Percentiles rank a stretch among this genome's conserved stretches.
These are phyloP conservation scores for Sphecodes monilicornis DNA, from an alignment of 2,888 invertebrate species.

Conservation along the genomic window DNA sequence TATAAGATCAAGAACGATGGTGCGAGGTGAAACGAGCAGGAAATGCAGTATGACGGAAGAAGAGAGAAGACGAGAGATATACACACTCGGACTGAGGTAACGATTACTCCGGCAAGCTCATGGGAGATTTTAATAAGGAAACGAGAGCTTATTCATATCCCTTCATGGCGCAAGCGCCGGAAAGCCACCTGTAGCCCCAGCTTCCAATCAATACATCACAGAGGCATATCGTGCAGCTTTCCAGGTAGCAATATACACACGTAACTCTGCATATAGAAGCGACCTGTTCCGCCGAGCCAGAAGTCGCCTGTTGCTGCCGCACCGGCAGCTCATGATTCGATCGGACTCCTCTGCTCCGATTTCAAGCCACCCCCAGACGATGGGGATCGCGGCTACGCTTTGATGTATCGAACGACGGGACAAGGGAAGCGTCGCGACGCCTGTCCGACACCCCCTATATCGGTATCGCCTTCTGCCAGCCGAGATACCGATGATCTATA, in stretches of 20 bases:
- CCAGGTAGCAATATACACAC: slow-evolving; percentile 62
- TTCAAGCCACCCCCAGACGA: not conserved
- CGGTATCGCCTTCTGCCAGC: slow-evolving; percentile 1
- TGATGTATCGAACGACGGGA: slow-evolving; percentile 6
- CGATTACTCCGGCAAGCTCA: slow-evolving; percentile 69
- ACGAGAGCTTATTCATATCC: slow-evolving; percentile 80
- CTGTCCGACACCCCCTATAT: not conserved
- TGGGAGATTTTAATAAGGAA: slow-evolving; percentile 79
- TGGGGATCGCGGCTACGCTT: not conserved
- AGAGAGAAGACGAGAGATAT: not conserved
- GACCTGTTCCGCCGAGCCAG: slow-evolving; percentile 48
- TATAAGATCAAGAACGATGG: not conserved
- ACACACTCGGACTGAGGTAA: slow-evolving; percentile 53
- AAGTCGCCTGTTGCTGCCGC: slow-evolving; percentile 73
- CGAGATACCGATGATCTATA: slow-evolving; percentile 6
- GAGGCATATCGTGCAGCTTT: slow-evolving; percentile 71
- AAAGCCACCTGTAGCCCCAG: slow-evolving; percentile 83
- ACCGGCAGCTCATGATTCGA: slow-evolving; percentile 21
- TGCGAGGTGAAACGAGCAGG: not conserved
- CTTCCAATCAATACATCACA: slow-evolving; percentile 83
- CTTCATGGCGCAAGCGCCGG: slow-evolving; percentile 77
- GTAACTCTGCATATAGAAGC: slow-evolving; percentile 22
- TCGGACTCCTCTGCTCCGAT: slow-evolving; percentile 23
- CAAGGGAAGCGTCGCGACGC: not conserved
- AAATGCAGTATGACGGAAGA: not conserved